Base-by-base conservation (phyloP, 1,140 invertebrate genomes). In the Oryctes rhinoceros region DNA sequence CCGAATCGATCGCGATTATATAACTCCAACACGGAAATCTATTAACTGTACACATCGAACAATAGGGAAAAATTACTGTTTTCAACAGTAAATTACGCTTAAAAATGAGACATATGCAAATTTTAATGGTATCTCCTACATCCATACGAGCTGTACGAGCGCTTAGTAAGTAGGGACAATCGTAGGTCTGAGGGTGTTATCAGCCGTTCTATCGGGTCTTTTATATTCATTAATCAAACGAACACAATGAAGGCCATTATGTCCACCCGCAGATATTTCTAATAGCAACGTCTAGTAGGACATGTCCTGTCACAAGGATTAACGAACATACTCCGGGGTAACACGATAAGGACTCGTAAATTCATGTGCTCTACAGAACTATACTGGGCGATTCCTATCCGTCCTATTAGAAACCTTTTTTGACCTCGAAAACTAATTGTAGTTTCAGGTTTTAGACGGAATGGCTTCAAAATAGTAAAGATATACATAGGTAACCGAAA, bases 101-200 rank as follows among this genome's bases (percentile, higher is more conserved):
- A 80, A 80, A 80, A 76, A 48, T 74, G 48, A 49, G 74, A 80
- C 79, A 80, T 80, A 80, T 80, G 79, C 74, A 76, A 80, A 80
- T 80, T 71, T 53, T 76, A 53, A 80, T 37, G 65, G 74, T 80
- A 80, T 80, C 79, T 76, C 71, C 10, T 7, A 4, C 47, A 15
- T 80, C 67, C 79, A 80, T 24, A 62, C 71, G 35, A 80, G 74
- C 65, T 20, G 75, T 35, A 15, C 67, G 37, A 24, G 18, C 71
- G 37, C 71, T 35, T 24, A 74, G 75, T 76, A 35, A 37, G 18
- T 71, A 37, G 65, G 65, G 65, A 35, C 65, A 11, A 71, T 71
- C 7, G 65, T 24, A 18, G 24, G 65, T 71, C 24, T 71, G 24
- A 24, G 65, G 65, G 65, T 71, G 65, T 71, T 71, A 71, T 71